These are phyloP conservation scores for Seira musarum DNA, from an alignment of 2,888 invertebrate species.

Conservation along the genomic window DNA sequence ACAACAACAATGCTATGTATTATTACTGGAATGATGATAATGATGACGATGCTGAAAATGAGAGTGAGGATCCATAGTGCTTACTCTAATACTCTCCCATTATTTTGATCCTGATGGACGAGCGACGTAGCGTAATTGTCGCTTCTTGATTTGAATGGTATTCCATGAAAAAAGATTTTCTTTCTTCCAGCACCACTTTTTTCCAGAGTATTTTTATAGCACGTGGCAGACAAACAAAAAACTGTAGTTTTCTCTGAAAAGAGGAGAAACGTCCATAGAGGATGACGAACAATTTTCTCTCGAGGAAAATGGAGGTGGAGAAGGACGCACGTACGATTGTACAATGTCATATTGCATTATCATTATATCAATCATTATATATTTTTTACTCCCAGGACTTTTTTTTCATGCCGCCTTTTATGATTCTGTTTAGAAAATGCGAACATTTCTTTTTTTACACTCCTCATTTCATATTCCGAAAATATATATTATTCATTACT, in stretches of 20 bases:
- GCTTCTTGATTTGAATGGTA: not conserved
- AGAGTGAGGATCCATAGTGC: not conserved
- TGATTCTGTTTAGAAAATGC: too few species aligned
- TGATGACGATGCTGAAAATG: slow-evolving; percentile 43
- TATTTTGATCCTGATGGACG: not conserved
- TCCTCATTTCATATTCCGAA: slow-evolving; percentile 24
- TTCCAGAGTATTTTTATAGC: slow-evolving; percentile 9
- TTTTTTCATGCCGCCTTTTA: too few species aligned
- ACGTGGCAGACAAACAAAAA: slow-evolving; percentile 36
- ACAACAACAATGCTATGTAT: slow-evolving; percentile 33
- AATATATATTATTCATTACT: slow-evolving; percentile 31
- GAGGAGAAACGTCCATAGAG: slow-evolving; percentile 10
- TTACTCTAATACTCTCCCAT: too few species aligned
- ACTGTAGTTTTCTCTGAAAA: slow-evolving; percentile 29
- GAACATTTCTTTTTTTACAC: not conserved
- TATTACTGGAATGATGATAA: slow-evolving; percentile 3
- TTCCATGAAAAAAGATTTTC: not conserved
- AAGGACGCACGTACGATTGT: slow-evolving; percentile 8
- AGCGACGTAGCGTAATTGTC: not conserved
- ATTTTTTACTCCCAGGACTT: not conserved
- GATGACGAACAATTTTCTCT: slow-evolving; percentile 16
- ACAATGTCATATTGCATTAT: slow-evolving; percentile 15
- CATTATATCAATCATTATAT: slow-evolving; percentile 41
- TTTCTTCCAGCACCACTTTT: not conserved
- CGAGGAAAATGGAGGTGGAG: slow-evolving; percentile 15